Conservation (phyloP, 2,113 vertebrate genomes). For the Xenus cinereus region DNA sequence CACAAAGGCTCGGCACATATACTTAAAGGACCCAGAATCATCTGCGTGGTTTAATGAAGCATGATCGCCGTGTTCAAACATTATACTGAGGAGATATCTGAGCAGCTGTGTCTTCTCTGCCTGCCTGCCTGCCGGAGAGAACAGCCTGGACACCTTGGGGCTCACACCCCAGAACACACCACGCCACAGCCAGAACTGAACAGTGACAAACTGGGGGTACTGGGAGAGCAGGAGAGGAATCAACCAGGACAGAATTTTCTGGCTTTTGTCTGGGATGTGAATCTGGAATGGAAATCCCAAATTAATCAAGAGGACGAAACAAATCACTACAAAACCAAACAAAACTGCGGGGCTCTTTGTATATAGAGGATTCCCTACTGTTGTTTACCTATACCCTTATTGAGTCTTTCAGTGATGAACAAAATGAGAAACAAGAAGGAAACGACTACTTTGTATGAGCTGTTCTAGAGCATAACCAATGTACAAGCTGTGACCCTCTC, state of each 20-base stretch:
- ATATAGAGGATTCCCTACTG: not conserved
- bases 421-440: not conserved
- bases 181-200: not conserved
- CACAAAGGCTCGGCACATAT: not conserved
- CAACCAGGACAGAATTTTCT: not conserved
- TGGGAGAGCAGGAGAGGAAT: not conserved
- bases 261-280: not conserved
- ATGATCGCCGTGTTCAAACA: not conserved
- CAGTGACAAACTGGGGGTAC: not conserved
- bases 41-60: not conserved
- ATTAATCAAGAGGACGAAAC: not conserved
- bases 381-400: not conserved
- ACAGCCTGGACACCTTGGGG: rapidly evolving
- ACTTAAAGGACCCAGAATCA: not conserved
- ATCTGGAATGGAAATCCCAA: not conserved
- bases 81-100: not conserved
- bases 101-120: not conserved
- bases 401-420: not conserved
- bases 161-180: not conserved
- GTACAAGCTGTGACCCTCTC: not conserved
- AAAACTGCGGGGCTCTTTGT: not conserved
- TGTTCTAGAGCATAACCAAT: not conserved
- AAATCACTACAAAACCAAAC: not conserved
- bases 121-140: not conserved
- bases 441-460: not conserved